phyloP scores from a whole-genome alignment of 2,113 vertebrate species.

The Laticauda colubrina region DNA sequence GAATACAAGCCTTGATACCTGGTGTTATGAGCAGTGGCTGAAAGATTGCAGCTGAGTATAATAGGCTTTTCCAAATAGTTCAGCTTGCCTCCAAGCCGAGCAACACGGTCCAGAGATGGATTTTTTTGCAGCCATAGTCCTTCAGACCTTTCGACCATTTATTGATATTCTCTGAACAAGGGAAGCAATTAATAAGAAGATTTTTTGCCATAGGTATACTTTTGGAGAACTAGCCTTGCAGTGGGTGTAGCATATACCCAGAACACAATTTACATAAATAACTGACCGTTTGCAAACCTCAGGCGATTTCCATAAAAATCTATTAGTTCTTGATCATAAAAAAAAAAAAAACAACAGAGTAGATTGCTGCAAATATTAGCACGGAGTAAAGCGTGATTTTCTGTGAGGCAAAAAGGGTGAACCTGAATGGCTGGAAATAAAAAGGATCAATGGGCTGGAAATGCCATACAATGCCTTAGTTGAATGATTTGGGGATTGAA shows the following conservation, averaged over 20 bases:
- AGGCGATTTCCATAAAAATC: neutral
- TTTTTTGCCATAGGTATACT: neutral
- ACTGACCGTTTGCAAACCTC: neutral
- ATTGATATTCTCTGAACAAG: neutral
- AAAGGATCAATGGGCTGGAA: too few relatives aligned
- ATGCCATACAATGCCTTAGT: neutral
- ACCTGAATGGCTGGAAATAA: neutral
- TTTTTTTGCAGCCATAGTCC: neutral
- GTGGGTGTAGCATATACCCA: neutral
- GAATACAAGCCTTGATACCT: neutral
- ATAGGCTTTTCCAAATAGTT: neutral
- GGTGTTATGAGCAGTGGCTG: neutral
- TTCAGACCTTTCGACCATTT: neutral
- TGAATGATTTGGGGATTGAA: neutral
- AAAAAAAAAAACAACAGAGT: neutral
- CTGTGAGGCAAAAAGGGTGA: neutral
- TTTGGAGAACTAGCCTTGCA: neutral
- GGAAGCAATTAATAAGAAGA: neutral
- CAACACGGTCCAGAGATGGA: neutral
- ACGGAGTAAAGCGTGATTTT: neutral
- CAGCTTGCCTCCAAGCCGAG: neutral
- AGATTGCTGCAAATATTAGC: neutral
- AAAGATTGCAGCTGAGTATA: neutral
- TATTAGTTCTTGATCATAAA: conserved; percentile 3
- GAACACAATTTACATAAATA: neutral